These are phyloP conservation scores for Oncorhynchus keta DNA, from an alignment of 2,113 vertebrate genomes.

Conservation along the genomic window DNA sequence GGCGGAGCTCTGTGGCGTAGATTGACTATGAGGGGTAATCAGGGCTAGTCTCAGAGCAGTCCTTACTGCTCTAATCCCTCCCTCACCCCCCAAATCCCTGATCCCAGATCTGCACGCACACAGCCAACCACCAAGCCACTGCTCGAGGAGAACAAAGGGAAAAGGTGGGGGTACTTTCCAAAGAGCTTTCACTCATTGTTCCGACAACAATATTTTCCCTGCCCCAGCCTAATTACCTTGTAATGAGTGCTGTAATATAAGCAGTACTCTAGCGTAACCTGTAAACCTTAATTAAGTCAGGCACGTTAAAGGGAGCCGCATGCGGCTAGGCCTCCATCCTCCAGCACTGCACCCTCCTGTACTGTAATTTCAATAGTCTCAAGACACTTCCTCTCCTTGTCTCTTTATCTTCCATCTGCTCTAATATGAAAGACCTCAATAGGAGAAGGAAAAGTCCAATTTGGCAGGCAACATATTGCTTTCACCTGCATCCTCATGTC, in stretches of 20 bases:
- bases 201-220: constrained; percentile 71
- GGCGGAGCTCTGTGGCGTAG: constrained; percentile 46
- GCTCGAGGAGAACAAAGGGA: background rate
- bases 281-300: constrained; percentile 75
- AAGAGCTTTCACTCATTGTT: constrained; percentile 60
- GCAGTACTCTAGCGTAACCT: constrained; percentile 68
- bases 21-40: constrained; percentile 56
- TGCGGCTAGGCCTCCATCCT: constrained; percentile 53
- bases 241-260: constrained; percentile 73
- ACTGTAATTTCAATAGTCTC: constrained; percentile 9
- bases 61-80: constrained; percentile 54
- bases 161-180: constrained; percentile 38
- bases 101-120: constrained; percentile 30
- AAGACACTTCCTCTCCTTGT: no score
- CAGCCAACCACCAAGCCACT: constrained; percentile 30
- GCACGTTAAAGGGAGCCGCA: constrained; percentile 64
- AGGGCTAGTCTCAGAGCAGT: constrained; percentile 52
- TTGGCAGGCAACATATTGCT: no score
- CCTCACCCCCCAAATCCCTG: constrained; percentile 33
- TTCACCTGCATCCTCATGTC: no score
- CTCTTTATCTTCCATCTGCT: no score
- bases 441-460: no score
- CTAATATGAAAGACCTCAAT: no score
- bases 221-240: constrained; percentile 66
- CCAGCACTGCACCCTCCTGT: constrained; percentile 46